phyloP scores from a whole-genome alignment of 2,888 invertebrate species.

The Lasioglossum lativentre region DNA sequence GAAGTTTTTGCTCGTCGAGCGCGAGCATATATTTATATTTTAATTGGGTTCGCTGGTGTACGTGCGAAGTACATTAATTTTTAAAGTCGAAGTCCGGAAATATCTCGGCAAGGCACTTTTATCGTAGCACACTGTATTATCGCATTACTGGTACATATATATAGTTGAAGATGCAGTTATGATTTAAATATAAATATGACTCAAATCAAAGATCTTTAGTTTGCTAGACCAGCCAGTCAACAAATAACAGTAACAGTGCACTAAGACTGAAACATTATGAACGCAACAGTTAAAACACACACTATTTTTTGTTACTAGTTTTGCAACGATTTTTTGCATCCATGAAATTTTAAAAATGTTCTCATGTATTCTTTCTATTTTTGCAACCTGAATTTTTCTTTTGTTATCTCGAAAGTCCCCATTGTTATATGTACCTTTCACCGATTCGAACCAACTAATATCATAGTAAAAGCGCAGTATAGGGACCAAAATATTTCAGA shows the following conservation, averaged over 20 bases:
- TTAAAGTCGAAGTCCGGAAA: neutral
- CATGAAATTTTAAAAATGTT: too few relatives aligned
- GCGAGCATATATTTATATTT: neutral
- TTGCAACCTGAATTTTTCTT: too few relatives aligned
- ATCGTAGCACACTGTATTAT: neutral
- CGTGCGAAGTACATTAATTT: neutral
- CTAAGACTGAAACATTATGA: too few relatives aligned
- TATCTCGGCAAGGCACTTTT: neutral
- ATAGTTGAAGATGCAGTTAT: neutral
- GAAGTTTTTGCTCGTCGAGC: neutral
- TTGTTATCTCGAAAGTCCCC: neutral
- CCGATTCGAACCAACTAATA: neutral
- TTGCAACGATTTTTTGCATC: too few relatives aligned
- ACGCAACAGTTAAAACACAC: neutral
- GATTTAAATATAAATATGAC: neutral
- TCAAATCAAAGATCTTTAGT: neutral
- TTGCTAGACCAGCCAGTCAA: neutral
- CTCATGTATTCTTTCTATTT: too few relatives aligned
- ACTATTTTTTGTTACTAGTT: neutral
- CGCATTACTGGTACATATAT: neutral
- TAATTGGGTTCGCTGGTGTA: neutral
- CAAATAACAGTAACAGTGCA: neutral
- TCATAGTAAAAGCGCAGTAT: neutral
- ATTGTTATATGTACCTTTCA: neutral
- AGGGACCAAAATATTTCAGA: neutral